Percentiles rank a stretch among this genome's conserved stretches.
Conservation (phyloP, 1,140 invertebrate species). For the Mamestra configurata region DNA sequence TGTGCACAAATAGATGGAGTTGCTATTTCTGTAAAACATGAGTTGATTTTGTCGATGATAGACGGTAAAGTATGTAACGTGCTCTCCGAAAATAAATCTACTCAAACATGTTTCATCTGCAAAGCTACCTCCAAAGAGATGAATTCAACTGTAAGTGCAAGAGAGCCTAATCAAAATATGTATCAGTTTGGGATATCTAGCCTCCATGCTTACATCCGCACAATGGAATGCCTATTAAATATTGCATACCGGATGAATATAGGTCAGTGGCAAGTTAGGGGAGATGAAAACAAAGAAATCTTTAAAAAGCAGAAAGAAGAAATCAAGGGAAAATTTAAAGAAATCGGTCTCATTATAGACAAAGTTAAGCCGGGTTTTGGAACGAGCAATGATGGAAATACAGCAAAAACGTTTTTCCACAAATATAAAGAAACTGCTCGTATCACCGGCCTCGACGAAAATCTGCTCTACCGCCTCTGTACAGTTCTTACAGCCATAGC, state of each 20-base stretch:
- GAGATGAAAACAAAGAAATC: background rate
- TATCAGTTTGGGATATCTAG: constrained; percentile 11
- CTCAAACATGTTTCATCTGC: constrained; percentile 1
- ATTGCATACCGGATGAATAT: constrained; percentile 18
- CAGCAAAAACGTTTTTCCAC: background rate
- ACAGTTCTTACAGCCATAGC: background rate
- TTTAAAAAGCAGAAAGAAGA: background rate
- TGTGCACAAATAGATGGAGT: background rate
- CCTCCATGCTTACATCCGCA: constrained; percentile 28
- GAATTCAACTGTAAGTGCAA: background rate
- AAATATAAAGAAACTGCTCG: background rate
- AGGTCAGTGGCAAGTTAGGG: constrained; percentile 4
- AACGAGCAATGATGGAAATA: constrained; percentile 16
- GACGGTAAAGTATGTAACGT: constrained; percentile 7
- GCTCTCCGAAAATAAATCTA: constrained; percentile 1
- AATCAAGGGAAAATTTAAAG: constrained; percentile 1
- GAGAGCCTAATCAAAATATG: background rate
- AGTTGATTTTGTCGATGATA: constrained; percentile 11
- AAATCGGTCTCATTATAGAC: constrained; percentile 15
- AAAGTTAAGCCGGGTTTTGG: constrained; percentile 20
- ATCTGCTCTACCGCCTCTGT: background rate
- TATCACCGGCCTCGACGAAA: background rate
- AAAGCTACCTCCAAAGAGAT: constrained; percentile 21
- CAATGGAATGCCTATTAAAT: constrained; percentile 20
- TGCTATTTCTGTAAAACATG: background rate